A percentile compares a stretch with the other conserved stretches of the same genome.
These are phyloP conservation scores for Dipodomys stephensi DNA, from an alignment of 2,113 vertebrate species.

Conservation along the genomic window DNA sequence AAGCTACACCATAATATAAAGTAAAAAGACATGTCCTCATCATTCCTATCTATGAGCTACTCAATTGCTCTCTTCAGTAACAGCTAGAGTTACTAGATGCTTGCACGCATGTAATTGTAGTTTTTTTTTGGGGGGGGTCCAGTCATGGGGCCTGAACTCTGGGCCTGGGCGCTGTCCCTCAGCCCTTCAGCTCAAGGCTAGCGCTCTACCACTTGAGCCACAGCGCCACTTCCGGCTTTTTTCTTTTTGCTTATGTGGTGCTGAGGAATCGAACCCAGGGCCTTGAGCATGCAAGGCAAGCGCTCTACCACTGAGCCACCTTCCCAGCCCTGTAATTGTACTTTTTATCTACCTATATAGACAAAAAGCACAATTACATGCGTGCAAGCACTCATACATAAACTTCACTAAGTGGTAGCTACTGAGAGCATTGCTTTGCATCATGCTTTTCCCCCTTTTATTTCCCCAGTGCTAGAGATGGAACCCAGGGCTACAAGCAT, in stretches of 20 bases:
- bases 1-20: constrained; percentile 21
- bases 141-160: no score
- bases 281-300: no score
- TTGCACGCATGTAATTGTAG: no score
- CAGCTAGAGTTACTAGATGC: background rate
- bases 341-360: background rate
- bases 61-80: background rate
- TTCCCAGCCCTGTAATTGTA: fast-evolving
- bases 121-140: no score
- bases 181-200: no score
- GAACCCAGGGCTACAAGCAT: background rate
- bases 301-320: no score
- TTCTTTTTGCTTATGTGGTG: no score
- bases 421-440: background rate
- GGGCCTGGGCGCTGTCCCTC: no score
- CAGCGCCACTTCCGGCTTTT: no score
- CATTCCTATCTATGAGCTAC: background rate
- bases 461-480: background rate
- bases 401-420: background rate
- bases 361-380: background rate
- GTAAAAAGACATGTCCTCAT: constrained; percentile 1
- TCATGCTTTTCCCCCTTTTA: background rate
- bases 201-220: no score
- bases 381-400: background rate
- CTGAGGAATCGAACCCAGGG: no score